A percentile compares a stretch with the other conserved stretches of the same genome.
phyloP scores from a whole-genome alignment of 1,140 invertebrate species.

The Drosophila athabasca region DNA sequence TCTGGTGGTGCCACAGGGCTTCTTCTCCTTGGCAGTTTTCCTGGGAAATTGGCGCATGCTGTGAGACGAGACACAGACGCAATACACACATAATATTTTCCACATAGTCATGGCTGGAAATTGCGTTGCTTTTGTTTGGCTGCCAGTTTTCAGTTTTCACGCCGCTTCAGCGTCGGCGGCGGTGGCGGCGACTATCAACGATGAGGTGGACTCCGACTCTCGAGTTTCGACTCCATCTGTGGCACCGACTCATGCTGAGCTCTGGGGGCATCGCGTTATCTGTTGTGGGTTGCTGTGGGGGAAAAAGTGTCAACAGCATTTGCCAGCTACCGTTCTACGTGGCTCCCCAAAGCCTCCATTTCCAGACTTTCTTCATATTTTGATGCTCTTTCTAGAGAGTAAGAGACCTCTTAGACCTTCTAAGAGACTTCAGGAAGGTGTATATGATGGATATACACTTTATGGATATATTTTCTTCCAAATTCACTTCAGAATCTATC shows the following conservation, averaged over 20 bases:
- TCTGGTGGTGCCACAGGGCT: conserved; percentile 22
- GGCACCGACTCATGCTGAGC: conserved; percentile 39
- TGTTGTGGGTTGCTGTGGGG: conserved; percentile 20
- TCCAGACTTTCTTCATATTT: conserved; percentile 69
- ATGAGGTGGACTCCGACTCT: conserved; percentile 21
- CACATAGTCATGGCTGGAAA: conserved; percentile 63
- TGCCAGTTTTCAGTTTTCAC: conserved; percentile 42
- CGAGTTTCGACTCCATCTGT: conserved; percentile 38
- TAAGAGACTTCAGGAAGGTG: too few relatives aligned
- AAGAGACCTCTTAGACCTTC: too few relatives aligned
- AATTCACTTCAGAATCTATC: too few relatives aligned
- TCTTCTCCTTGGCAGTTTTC: conserved; percentile 52
- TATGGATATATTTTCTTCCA: too few relatives aligned
- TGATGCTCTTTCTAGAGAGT: neutral
- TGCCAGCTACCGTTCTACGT: conserved; percentile 74
- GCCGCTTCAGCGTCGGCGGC: conserved; percentile 29
- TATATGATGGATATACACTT: too few relatives aligned
- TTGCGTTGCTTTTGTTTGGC: conserved; percentile 75
- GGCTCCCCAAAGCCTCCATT: conserved; percentile 28
- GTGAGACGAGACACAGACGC: conserved; percentile 53
- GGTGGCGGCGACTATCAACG: conserved; percentile 30
- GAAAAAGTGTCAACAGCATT: conserved; percentile 73
- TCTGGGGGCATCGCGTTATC: conserved; percentile 42
- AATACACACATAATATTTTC: conserved; percentile 51
- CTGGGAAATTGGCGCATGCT: conserved; percentile 79